Evolutionary conservation across 2,797 vertebrate species (phyloP).

Genomic region (Tenualosa thibaudeaui): DNA sequence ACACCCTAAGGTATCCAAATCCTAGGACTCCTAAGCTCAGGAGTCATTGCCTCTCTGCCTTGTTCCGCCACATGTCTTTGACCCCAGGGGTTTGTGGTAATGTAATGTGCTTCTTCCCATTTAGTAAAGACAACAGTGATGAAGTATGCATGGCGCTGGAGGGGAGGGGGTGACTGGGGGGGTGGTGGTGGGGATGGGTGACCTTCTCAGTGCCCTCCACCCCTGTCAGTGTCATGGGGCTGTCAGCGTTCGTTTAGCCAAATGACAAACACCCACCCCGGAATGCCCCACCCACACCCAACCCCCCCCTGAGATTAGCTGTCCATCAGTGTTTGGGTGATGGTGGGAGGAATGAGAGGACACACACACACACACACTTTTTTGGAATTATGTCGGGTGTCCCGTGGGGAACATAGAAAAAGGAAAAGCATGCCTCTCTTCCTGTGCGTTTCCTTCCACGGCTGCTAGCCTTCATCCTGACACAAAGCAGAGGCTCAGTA

Average conservation of each 20-base stretch:
- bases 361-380: not conserved
- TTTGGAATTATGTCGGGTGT: not conserved
- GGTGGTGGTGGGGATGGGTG: not conserved
- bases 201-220: conserved; percentile 5
- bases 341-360: not conserved
- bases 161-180: not conserved
- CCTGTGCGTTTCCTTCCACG: not conserved
- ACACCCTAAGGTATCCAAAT: not conserved
- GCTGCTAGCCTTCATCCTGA: not conserved
- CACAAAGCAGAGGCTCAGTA: not conserved
- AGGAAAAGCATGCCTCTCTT: not conserved
- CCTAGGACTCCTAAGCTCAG: not conserved
- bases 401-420: not conserved
- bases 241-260: conserved; percentile 28
- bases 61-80: conserved; percentile 22
- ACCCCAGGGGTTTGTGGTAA: not conserved
- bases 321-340: not conserved
- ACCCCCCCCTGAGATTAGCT: not conserved
- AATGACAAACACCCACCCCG: not conserved
- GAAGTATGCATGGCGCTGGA: conserved; percentile 45
- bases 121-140: conserved; percentile 42
- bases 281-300: not conserved
- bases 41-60: not conserved
- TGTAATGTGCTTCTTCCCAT: conserved; percentile 37
- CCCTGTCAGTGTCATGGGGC: not conserved